phyloP scores from a whole-genome alignment of 37 sponge, comb jelly and placozoan species.

The Halichondria panicea region DNA sequence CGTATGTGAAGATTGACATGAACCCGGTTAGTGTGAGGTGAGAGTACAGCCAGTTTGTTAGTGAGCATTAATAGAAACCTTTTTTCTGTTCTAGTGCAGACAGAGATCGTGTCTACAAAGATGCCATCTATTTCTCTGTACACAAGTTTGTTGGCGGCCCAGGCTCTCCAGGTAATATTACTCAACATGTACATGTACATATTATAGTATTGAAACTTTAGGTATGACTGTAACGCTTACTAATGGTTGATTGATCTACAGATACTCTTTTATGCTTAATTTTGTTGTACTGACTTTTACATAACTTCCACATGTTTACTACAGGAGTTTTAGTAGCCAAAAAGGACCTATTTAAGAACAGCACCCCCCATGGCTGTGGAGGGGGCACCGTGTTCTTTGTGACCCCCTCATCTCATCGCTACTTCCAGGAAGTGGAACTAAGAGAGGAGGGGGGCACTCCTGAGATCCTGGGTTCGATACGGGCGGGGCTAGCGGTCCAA shows the following conservation, averaged over 20 bases:
- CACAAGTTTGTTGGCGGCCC: constrained; percentile 96
- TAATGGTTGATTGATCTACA: too few species aligned
- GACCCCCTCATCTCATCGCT: constrained; percentile 56
- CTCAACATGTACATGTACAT: too few species aligned
- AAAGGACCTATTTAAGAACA: constrained; percentile 71
- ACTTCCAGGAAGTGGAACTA: constrained; percentile 76
- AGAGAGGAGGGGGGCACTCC: constrained; percentile 96
- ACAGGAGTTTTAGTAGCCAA: constrained; percentile 86
- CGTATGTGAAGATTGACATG: constrained; percentile 78
- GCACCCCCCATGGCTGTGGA: constrained; percentile 66
- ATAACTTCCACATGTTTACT: background rate
- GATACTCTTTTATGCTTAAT: too few species aligned
- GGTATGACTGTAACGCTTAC: too few species aligned
- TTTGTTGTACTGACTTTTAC: background rate
- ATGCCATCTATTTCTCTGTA: constrained; percentile 87
- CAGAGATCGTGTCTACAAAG: constrained; percentile 70
- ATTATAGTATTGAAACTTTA: too few species aligned
- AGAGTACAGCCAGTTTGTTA: background rate
- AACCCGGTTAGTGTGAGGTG: constrained; percentile 56
- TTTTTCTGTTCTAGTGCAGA: constrained; percentile 11
- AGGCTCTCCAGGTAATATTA: constrained; percentile 78
- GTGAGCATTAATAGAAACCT: background rate
- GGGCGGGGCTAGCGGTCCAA: constrained; percentile 87
- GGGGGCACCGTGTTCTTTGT: constrained; percentile 96
- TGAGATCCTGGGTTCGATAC: constrained; percentile 76